These are phyloP conservation scores for Seladonia tumulorum DNA, from an alignment of 2,888 invertebrate species.

Conservation along the genomic window DNA sequence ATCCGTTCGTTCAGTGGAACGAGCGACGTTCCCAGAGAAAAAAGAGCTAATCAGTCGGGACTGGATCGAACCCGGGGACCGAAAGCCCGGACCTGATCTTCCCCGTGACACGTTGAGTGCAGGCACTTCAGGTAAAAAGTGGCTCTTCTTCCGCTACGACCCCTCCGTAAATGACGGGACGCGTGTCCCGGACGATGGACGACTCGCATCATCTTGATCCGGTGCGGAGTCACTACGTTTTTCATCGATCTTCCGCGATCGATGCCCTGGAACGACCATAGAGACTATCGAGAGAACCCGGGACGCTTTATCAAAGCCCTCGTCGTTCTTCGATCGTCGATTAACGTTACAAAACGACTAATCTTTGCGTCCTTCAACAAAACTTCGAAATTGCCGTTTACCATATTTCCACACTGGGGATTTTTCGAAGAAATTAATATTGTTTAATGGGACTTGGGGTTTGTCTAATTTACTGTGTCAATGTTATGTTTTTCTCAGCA, in stretches of 20 bases:
- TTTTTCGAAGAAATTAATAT: neutral
- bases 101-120: constrained; percentile 49
- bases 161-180: constrained; percentile 41
- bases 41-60: constrained; percentile 65
- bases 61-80: constrained; percentile 43
- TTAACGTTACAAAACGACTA: neutral
- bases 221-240: constrained; percentile 6
- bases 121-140: constrained; percentile 45
- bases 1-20: constrained; percentile 27
- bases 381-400: neutral
- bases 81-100: constrained; percentile 44
- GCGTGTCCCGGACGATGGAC: constrained; percentile 51
- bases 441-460: neutral
- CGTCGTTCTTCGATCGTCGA: neutral
- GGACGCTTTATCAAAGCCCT: neutral
- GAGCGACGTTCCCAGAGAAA: constrained; percentile 39
- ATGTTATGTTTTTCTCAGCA: neutral
- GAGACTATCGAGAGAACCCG: neutral
- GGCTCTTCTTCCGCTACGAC: constrained; percentile 8
- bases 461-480: neutral
- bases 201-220: constrained; percentile 21
- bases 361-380: neutral
- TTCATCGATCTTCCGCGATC: neutral
- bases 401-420: neutral
- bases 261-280: neutral